phyloP scores from a whole-genome alignment of 1,140 invertebrate species.

The Drosophila chauvacae region DNA sequence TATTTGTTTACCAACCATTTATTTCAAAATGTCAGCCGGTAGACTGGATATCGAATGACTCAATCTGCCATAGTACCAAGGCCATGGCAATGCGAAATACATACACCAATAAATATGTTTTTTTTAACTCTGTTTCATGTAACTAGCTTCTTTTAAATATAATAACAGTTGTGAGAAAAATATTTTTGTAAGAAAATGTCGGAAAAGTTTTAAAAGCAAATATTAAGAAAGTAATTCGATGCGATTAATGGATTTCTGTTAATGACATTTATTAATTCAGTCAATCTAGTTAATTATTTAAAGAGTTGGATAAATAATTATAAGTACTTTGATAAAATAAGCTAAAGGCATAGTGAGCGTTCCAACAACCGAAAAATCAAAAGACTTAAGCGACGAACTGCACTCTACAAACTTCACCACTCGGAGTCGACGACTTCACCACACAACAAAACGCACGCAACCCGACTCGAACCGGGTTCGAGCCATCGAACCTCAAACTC shows the following conservation, averaged over 20 bases:
- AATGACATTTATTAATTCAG: too few relatives aligned
- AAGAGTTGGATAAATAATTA: background rate
- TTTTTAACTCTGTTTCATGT: background rate
- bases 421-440: slow-evolving; percentile 6
- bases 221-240: too few relatives aligned
- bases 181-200: too few relatives aligned
- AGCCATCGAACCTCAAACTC: too few relatives aligned
- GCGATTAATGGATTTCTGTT: too few relatives aligned
- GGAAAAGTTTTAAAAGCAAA: too few relatives aligned
- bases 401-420: slow-evolving; percentile 21
- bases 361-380: slow-evolving; percentile 8
- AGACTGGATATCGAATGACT: background rate
- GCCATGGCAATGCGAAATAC: background rate
- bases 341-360: background rate
- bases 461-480: slow-evolving; percentile 8
- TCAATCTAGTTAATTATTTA: too few relatives aligned
- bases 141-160: background rate
- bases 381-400: slow-evolving; percentile 69
- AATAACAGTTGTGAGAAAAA: background rate
- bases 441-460: slow-evolving; percentile 31
- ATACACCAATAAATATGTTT: background rate
- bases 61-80: background rate
- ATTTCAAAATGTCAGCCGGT: slow-evolving; percentile 15
- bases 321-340: background rate
- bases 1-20: slow-evolving; percentile 17